Evolutionary conservation across 2,888 invertebrate species (phyloP).

Genomic region (Bugula neritina): DNA sequence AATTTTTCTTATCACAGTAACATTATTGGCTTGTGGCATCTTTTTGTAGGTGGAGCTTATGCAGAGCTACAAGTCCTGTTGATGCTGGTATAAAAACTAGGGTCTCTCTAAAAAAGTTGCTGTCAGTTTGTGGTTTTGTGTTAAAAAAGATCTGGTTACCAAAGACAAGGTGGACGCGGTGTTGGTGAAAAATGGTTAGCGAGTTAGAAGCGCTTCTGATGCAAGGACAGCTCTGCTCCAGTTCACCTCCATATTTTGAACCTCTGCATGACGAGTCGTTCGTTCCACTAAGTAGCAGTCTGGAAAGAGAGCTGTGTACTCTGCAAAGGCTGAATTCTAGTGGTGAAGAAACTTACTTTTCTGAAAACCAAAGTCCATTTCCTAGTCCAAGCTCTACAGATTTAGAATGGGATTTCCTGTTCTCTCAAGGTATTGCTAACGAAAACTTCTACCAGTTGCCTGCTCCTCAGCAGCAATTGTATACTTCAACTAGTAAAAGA

Average conservation of each 20-base stretch:
- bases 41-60: neutral
- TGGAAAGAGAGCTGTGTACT: conserved; percentile 46
- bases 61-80: neutral
- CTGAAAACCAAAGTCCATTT: neutral
- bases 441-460: conserved; percentile 3
- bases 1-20: neutral
- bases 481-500: neutral
- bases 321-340: conserved; percentile 47
- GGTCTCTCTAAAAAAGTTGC: neutral
- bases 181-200: neutral
- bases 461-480: too few relatives aligned
- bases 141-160: neutral
- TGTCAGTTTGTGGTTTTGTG: neutral
- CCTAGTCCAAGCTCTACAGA: conserved; percentile 34
- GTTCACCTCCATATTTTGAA: neutral
- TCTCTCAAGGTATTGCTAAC: conserved; percentile 28
- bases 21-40: neutral
- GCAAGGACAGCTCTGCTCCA: neutral
- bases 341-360: conserved; percentile 37
- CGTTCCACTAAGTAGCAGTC: conserved; percentile 42
- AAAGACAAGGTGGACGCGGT: neutral
- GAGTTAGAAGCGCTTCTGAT: conserved; percentile 16
- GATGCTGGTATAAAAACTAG: neutral
- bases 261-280: conserved; percentile 34
- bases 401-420: conserved; percentile 19